Evolutionary conservation across 2,797 vertebrate species (phyloP), one percentile per base, ranked within the genome.

Genomic region (Chelon labrosus): DNA sequence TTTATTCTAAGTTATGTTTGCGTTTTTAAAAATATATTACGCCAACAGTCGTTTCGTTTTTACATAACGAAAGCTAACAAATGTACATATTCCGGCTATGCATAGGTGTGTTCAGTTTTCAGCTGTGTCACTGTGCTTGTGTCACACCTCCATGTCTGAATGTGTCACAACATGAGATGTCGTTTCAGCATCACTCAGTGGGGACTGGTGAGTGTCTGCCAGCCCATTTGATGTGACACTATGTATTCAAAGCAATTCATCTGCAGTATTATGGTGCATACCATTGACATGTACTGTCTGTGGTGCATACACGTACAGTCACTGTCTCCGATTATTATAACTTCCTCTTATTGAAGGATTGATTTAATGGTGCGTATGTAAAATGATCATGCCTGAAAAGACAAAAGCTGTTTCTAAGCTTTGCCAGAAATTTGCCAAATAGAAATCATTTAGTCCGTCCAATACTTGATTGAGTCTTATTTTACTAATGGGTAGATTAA

Each of bases 81-180:
- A 47, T 79, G 72, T 86, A 83, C 51, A 84, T 83, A 77, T 84
- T 74, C 83, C 56, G 86, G 75, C 85, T 89, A 87, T 89, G 89
- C 88, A 89, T 85, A 86, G 73, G 69, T 68, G 53, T 81, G 46
- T 75, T 60, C 35, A n/a, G 13, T 68, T 53, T 39, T 2, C 42
- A 44, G 62, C 59, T 58, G 65, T 65, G 47, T 52, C 64, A 38
- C 58, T 79, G 80, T 83, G 65, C 61, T 65, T 20, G 42, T 71
- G 59, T 80, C 71, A 55, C 20, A 37, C 31, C 65, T 74, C 58
- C 77, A 63, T 38, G 66, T 64, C 13, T 78, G 67, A 79, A 47
- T 66, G 70, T 79, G 73, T 79, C 56, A 53, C 64, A 20, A 42
- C 39, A 0, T 70, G 67, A 64, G 22, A 55, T 8, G 56, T 54